These are phyloP conservation scores for Eubucco bourcierii DNA, from an alignment of 2,113 vertebrate genomes.

Conservation along the genomic window DNA sequence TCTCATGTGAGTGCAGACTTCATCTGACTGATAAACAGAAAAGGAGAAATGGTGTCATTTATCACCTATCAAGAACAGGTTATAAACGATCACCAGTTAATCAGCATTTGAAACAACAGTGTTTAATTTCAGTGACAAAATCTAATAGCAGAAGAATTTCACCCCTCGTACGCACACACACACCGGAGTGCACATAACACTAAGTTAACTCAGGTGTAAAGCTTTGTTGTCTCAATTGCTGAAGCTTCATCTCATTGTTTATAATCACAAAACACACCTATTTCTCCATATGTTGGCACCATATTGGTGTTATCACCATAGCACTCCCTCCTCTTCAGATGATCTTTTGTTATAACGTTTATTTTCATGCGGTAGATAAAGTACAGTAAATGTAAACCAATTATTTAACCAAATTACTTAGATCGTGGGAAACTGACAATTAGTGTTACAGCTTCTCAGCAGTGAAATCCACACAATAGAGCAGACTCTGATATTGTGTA, in stretches of 20 bases:
- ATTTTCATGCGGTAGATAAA: constrained; percentile 65
- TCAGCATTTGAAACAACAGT: neutral
- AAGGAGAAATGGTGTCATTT: neutral
- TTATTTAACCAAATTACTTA: constrained; percentile 76
- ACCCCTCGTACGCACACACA: fast-evolving
- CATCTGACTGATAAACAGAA: neutral
- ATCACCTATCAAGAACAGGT: neutral
- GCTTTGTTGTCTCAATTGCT: constrained; percentile 29
- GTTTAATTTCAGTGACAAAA: neutral
- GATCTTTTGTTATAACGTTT: constrained; percentile 62
- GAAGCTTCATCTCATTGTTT: constrained; percentile 41
- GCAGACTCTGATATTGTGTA: constrained; percentile 18
- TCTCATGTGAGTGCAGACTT: fast-evolving
- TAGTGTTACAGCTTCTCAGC: constrained; percentile 61
- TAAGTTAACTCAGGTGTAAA: constrained; percentile 45
- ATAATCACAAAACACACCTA: constrained; percentile 19
- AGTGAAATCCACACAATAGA: constrained; percentile 62
- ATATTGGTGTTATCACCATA: constrained; percentile 58
- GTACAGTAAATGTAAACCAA: constrained; percentile 66
- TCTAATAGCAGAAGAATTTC: neutral
- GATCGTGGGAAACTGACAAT: constrained; percentile 69
- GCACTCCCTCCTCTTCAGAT: constrained; percentile 50
- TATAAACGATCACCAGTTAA: neutral
- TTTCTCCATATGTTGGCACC: constrained; percentile 57
- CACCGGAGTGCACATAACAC: neutral